Conservation (phyloP, 1,140 invertebrate genomes). For the Ips typographus region DNA sequence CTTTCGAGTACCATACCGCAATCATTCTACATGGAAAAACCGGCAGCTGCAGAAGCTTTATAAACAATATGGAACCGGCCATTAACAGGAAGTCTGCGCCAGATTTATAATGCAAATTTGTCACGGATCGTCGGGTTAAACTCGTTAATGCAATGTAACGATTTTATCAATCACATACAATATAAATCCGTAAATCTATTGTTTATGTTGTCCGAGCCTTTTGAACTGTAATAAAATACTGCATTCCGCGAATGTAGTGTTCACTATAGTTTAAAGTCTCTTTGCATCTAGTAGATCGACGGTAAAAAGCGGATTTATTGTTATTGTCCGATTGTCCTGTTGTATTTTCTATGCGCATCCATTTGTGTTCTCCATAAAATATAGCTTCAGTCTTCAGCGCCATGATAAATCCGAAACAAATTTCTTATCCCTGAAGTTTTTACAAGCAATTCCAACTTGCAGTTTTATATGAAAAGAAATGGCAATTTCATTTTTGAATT, state of each 20-base stretch:
- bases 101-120: conserved; percentile 29
- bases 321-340: no score
- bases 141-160: conserved; percentile 10
- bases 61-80: conserved; percentile 13
- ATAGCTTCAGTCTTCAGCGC: no score
- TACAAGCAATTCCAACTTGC: conserved; percentile 1
- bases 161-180: conserved; percentile 22
- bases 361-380: no score
- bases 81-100: conserved; percentile 19
- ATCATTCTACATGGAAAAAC: neutral
- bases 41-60: conserved; percentile 25
- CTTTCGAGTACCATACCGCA: neutral
- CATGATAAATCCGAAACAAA: neutral
- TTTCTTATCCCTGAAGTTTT: neutral
- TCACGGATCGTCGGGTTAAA: conserved; percentile 18
- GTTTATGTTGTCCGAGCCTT: neutral
- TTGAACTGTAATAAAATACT: neutral
- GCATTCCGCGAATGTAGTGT: neutral
- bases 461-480: conserved; percentile 23
- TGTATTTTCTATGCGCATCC: no score
- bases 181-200: conserved; percentile 13
- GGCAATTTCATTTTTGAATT: conserved; percentile 28
- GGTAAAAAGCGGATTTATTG: no score
- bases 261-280: no score
- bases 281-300: no score